A percentile compares a stretch with the other conserved stretches of the same genome.
phyloP scores from a whole-genome alignment of 2,888 invertebrate genomes.

The Diarsia rubi region DNA sequence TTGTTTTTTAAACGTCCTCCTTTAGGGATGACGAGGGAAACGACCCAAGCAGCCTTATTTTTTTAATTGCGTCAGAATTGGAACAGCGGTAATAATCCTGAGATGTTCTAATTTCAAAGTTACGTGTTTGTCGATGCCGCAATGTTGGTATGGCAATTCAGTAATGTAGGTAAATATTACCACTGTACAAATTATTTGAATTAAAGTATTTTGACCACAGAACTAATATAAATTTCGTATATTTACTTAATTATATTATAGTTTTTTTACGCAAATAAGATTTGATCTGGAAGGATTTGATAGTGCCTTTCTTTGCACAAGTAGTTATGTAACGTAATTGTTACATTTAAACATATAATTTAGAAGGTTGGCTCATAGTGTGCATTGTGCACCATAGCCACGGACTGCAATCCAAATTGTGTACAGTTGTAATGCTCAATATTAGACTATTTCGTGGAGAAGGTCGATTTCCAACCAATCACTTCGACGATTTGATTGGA shows the following conservation, averaged over 20 bases:
- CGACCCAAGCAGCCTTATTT: conserved; percentile 47
- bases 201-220: background rate
- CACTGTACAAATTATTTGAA: background rate
- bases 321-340: no score
- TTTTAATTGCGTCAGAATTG: conserved; percentile 50
- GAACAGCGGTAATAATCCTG: conserved; percentile 21
- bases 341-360: no score
- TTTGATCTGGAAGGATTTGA: background rate
- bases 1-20: conserved; percentile 67
- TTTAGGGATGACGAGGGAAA: conserved; percentile 58
- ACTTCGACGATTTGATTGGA: conserved; percentile 22
- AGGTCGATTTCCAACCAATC: conserved; percentile 35
- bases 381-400: background rate
- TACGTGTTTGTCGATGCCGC: background rate
- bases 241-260: no score
- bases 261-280: no score
- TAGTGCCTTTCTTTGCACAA: no score
- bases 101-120: conserved; percentile 24
- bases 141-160: background rate
- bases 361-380: background rate
- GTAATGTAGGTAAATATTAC: background rate
- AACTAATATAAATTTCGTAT: background rate
- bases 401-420: background rate
- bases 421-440: conserved; percentile 6
- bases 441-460: background rate